These are phyloP conservation scores for Rhyacophila evoluta DNA, from an alignment of 2,888 invertebrate genomes.

Conservation along the genomic window DNA sequence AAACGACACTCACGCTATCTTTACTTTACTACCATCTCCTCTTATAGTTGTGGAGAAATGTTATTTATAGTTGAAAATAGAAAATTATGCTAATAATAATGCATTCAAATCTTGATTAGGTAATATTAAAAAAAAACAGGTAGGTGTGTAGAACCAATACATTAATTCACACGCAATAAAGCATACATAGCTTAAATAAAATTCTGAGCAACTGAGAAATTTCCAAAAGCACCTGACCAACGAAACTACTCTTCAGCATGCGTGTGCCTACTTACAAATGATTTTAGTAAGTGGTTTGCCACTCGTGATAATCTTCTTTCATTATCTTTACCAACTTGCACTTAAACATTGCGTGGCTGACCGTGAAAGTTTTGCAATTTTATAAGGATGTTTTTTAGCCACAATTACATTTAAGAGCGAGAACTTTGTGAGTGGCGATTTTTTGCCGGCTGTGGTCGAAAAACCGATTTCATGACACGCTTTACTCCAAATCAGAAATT, in stretches of 20 bases:
- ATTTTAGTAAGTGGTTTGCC: background rate
- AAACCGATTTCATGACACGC: background rate
- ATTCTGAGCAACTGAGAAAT: background rate
- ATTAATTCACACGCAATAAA: background rate
- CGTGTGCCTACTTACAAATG: too few species aligned
- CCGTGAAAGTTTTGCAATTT: constrained; percentile 7
- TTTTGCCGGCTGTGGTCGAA: background rate
- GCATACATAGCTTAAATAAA: too few species aligned
- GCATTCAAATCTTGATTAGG: too few species aligned
- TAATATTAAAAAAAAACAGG: too few species aligned
- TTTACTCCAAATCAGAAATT: background rate
- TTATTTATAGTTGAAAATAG: too few species aligned
- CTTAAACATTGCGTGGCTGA: constrained; percentile 3
- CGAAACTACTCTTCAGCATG: background rate
- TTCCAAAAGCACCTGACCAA: background rate
- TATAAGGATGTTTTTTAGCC: background rate
- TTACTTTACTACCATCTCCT: too few species aligned
- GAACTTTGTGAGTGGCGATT: background rate
- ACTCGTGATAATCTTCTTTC: background rate
- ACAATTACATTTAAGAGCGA: background rate
- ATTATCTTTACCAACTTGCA: background rate
- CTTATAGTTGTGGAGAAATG: too few species aligned
- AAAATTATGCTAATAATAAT: too few species aligned
- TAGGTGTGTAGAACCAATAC: background rate
- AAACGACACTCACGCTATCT: too few species aligned